Percentiles rank a stretch among this genome's conserved stretches.
Evolutionary conservation across 1,140 invertebrate species (phyloP).

Genomic region (Hetaerina americana): DNA sequence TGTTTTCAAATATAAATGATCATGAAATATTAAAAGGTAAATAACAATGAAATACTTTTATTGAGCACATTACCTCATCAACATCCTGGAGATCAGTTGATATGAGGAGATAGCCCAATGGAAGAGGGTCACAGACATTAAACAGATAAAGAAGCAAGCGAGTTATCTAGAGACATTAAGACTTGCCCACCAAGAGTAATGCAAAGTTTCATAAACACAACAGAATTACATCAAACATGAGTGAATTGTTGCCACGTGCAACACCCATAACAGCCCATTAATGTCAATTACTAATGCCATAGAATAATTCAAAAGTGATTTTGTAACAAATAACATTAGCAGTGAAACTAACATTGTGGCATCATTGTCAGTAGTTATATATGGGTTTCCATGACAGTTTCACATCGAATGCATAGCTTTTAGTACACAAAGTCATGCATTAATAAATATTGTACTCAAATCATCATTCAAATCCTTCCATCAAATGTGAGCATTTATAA

Average conservation of each 20-base stretch:
- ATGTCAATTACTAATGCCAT: neutral
- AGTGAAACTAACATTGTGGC: neutral
- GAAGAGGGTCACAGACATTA: neutral
- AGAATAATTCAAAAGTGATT: neutral
- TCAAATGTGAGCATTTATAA: too few species aligned
- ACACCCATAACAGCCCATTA: neutral
- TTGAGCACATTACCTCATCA: conserved; percentile 5
- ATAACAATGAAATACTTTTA: neutral
- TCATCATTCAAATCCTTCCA: too few species aligned
- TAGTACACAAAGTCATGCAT: too few species aligned
- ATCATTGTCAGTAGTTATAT: neutral
- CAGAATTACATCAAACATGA: neutral
- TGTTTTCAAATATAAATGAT: too few species aligned
- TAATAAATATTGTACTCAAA: too few species aligned
- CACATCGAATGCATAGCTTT: neutral
- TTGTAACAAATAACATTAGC: neutral
- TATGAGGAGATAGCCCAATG: conserved; percentile 1
- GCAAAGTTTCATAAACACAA: neutral
- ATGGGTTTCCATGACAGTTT: neutral
- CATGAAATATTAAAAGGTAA: too few species aligned
- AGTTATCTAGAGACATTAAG: neutral
- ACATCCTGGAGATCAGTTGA: conserved; percentile 5
- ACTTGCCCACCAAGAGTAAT: neutral
- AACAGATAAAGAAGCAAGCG: neutral
- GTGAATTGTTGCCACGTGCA: neutral